Percentiles rank a stretch among this genome's conserved stretches.
Conservation (phyloP, 2,797 vertebrate genomes). For the Enteromius unitaeniatus region DNA sequence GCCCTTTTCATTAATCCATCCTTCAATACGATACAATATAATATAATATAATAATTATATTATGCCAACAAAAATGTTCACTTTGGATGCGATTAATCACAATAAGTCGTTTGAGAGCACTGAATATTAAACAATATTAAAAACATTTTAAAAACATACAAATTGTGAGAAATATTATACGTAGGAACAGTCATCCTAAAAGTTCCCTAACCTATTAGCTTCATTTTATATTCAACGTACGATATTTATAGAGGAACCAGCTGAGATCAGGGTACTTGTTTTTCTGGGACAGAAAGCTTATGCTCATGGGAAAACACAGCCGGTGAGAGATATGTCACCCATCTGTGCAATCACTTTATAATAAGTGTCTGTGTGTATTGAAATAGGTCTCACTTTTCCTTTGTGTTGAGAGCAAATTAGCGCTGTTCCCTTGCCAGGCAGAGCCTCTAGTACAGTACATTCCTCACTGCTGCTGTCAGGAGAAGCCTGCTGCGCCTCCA, state of each 20-base stretch:
- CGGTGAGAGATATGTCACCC: conserved; percentile 56
- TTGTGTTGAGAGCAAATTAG: conserved; percentile 89
- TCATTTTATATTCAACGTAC: background rate
- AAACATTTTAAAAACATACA: background rate
- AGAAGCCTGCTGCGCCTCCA: conserved; percentile 94
- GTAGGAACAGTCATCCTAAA: background rate
- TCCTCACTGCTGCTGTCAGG: conserved; percentile 95
- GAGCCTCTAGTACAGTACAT: conserved; percentile 94
- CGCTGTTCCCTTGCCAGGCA: conserved; percentile 83
- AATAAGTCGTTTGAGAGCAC: too few species aligned
- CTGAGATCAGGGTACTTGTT: conserved; percentile 28
- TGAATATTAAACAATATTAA: too few species aligned
- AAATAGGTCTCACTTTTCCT: conserved; percentile 84
- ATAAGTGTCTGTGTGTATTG: background rate
- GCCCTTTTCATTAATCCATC: conserved; percentile 1
- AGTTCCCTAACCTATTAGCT: conserved; percentile 2
- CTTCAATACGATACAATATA: background rate
- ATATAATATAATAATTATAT: background rate
- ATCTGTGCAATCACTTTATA: conserved; percentile 28
- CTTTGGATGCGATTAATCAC: too few species aligned
- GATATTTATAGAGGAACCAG: conserved; percentile 12
- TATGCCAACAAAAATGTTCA: background rate
- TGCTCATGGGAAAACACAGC: conserved; percentile 19
- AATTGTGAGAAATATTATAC: background rate
- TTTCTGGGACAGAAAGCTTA: conserved; percentile 38